phyloP scores from a whole-genome alignment of 2,797 vertebrate genomes.

The Tachyglossus aculeatus region DNA sequence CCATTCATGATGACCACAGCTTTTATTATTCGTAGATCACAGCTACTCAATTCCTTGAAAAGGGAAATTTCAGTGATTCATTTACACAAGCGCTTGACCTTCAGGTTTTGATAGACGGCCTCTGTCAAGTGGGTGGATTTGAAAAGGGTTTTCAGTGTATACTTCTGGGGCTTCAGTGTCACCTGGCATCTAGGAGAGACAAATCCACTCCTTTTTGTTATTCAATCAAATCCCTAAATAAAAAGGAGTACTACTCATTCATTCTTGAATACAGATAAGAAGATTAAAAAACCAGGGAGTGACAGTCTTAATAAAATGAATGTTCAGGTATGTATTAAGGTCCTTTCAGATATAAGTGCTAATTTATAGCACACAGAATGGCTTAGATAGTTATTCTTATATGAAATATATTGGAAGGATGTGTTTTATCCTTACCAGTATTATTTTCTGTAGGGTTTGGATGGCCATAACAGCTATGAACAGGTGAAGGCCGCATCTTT shows the following conservation, averaged over 20 bases:
- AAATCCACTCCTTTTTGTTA: background rate
- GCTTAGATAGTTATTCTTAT: too few relatives aligned
- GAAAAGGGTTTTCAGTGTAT: background rate
- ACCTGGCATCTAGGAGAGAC: too few relatives aligned
- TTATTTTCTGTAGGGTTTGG: too few relatives aligned
- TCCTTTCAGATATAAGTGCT: background rate
- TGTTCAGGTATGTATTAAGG: background rate
- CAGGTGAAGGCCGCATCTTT: too few relatives aligned
- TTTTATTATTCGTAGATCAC: background rate
- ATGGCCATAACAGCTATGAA: too few relatives aligned
- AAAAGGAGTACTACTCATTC: background rate
- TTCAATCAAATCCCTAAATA: background rate
- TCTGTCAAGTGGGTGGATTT: background rate
- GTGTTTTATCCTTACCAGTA: too few relatives aligned
- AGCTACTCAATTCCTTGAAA: background rate
- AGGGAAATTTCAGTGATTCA: background rate
- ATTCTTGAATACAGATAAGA: too few relatives aligned
- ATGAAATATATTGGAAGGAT: too few relatives aligned
- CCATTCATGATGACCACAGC: background rate
- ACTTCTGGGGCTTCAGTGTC: background rate
- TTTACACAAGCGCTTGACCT: background rate
- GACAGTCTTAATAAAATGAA: background rate
- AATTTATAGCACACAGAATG: too few relatives aligned
- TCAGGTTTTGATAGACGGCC: background rate
- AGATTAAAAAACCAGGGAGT: background rate